Evolutionary conservation across 2,113 vertebrate genomes (phyloP), one percentile per base, ranked within the genome.

Genomic region (Uropsilus gracilis): DNA sequence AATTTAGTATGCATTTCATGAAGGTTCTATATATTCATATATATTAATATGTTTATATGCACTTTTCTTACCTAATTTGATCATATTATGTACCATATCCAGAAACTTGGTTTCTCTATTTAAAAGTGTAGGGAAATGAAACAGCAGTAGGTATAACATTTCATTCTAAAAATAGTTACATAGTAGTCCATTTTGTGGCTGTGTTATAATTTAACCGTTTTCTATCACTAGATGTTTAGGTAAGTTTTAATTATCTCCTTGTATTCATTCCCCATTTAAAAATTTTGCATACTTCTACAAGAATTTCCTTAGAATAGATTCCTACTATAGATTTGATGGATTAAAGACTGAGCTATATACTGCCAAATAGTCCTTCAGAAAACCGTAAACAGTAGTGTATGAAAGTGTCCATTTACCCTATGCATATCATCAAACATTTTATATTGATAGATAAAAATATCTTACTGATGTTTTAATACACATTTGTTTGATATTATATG

Each of bases 391-490:
- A 66, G 42, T 8, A 71, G 11, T 66, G 6, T 77, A 42, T 90
- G 24, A 80, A 91, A 92, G 24, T 77, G 30, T 61, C 42, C 22
- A 53, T 39, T 90, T 78, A 14, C 4, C 26, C 7, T 22, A 53
- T 46, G n/a, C 66, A 53, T 63, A 76, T 34, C 20, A 69, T 22
- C 14, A 91, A 59, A 83, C 39, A 71, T 39, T 66, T 94, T 59
- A 82, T 57, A 90, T 86, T 71, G 28, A 77, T 44, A 44, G 37
- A 64, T 39, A 94, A 93, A 96, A 81, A 5, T 86, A 89, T 26
- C 6, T 69, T 30, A 75, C 11, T 57, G 34, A 82, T 73, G 7
- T 50, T 76, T 93, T 80, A 64, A 64, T 87, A 72, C 12, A 28
- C 6, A 63, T 81, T 61, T 88, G 28, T 26, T 73, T 84, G 34